phyloP scores from a whole-genome alignment of 1,140 invertebrate genomes.

The Polyergus mexicanus region DNA sequence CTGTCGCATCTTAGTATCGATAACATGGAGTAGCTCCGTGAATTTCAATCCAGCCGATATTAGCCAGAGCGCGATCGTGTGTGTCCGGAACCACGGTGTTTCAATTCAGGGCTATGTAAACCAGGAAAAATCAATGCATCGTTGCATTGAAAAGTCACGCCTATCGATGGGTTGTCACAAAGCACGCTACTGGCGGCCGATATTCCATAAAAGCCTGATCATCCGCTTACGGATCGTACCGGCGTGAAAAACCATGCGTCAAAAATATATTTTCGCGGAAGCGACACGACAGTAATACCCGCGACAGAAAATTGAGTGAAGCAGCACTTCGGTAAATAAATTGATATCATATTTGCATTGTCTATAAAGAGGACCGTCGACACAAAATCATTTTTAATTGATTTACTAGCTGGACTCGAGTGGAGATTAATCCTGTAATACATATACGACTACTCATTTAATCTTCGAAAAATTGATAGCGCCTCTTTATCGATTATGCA shows the following conservation, averaged over 20 bases:
- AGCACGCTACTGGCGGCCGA: slow-evolving; percentile 66
- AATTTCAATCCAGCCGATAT: slow-evolving; percentile 66
- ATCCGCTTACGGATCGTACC: slow-evolving; percentile 46
- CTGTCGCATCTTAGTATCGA: slow-evolving; percentile 21
- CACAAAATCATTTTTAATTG: slow-evolving; percentile 60
- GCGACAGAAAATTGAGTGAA: slow-evolving; percentile 62
- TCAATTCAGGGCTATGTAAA: slow-evolving; percentile 63
- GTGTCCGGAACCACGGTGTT: slow-evolving; percentile 43
- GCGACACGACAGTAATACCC: slow-evolving; percentile 55
- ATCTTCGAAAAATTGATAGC: slow-evolving; percentile 38
- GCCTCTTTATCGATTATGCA: slow-evolving; percentile 6
- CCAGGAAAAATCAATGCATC: slow-evolving; percentile 56
- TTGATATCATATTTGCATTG: slow-evolving; percentile 63
- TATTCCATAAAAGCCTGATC: slow-evolving; percentile 69
- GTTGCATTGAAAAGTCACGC: slow-evolving; percentile 71
- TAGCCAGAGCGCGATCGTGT: slow-evolving; percentile 47
- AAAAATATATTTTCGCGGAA: slow-evolving; percentile 65
- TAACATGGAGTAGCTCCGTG: slow-evolving; percentile 6
- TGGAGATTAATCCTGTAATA: slow-evolving; percentile 53
- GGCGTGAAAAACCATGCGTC: slow-evolving; percentile 68
- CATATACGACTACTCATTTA: slow-evolving; percentile 39
- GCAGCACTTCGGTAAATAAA: slow-evolving; percentile 60
- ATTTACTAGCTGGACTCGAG: slow-evolving; percentile 46
- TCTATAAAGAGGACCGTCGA: slow-evolving; percentile 58
- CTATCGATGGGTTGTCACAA: slow-evolving; percentile 75